Percentiles rank a stretch among this genome's conserved stretches.
phyloP scores from a whole-genome alignment of 2,797 vertebrate species.

The Garrulus glandarius region DNA sequence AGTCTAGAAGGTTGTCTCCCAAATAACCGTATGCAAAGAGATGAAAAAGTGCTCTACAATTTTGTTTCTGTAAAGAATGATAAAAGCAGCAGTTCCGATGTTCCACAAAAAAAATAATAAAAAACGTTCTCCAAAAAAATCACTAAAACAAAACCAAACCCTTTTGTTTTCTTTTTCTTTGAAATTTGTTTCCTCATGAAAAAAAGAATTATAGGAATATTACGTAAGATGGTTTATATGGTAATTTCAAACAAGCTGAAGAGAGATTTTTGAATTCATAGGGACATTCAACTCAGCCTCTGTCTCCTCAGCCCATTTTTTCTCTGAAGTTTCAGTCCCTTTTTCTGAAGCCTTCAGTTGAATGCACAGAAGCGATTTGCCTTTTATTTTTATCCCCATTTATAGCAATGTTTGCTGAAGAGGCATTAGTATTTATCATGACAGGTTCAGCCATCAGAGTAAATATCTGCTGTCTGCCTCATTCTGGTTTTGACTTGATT shows the following conservation, averaged over 20 bases:
- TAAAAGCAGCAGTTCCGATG: not conserved
- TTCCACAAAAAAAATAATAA: not conserved
- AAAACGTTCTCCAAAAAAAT: not conserved
- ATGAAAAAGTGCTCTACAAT: not conserved
- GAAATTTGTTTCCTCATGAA: not conserved
- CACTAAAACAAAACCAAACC: fast-evolving
- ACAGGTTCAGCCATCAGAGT: not conserved
- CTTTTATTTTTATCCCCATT: not conserved
- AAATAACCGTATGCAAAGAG: not conserved
- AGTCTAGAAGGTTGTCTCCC: not conserved
- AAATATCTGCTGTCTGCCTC: constrained; percentile 16
- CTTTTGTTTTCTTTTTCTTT: not conserved
- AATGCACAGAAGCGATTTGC: not conserved
- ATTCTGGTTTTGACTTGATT: constrained; percentile 44
- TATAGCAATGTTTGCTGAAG: not conserved
- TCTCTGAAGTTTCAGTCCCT: not conserved
- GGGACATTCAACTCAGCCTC: not conserved
- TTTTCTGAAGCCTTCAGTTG: not conserved
- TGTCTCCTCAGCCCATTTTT: not conserved
- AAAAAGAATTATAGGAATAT: not conserved
- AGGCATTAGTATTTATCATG: constrained; percentile 26
- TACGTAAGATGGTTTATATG: not conserved
- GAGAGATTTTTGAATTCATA: not conserved
- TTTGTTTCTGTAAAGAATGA: not conserved
- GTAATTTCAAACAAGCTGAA: not conserved